Evolutionary conservation across 2,888 invertebrate species (phyloP).

Genomic region (Cotesia congregata): DNA sequence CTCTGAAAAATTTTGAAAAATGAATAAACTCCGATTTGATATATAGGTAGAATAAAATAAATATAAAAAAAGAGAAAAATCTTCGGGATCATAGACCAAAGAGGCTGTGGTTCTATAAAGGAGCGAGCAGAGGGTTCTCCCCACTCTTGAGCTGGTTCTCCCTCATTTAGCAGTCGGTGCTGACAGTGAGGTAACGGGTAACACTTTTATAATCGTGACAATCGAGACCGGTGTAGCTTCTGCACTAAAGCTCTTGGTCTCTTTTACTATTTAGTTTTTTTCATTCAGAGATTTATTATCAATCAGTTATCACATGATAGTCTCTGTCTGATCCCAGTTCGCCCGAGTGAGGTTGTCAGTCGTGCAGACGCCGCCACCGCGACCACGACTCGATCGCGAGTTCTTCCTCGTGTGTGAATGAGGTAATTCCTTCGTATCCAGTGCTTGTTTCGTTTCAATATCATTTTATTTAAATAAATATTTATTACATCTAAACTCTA

Average conservation of each 20-base stretch:
- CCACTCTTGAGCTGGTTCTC: not conserved
- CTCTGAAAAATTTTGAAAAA: too few species aligned
- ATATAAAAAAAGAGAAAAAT: too few species aligned
- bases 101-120: not conserved
- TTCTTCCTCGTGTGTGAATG: slow-evolving; percentile 17
- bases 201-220: slow-evolving; percentile 8
- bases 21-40: too few species aligned
- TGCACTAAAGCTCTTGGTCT: slow-evolving; percentile 7
- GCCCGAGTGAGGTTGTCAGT: slow-evolving; percentile 13
- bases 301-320: too few species aligned
- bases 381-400: slow-evolving; percentile 29
- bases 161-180: not conserved
- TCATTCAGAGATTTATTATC: not conserved
- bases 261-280: slow-evolving; percentile 13
- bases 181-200: not conserved
- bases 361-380: slow-evolving; percentile 29
- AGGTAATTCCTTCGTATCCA: not conserved
- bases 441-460: not conserved
- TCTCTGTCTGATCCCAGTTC: slow-evolving; percentile 5
- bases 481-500: too few species aligned
- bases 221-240: slow-evolving; percentile 24
- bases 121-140: not conserved
- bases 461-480: not conserved
- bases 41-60: too few species aligned
- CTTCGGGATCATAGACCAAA: not conserved